These are phyloP conservation scores for Psococerastis gibbosa DNA, from an alignment of 2,888 invertebrate species.

Conservation along the genomic window DNA sequence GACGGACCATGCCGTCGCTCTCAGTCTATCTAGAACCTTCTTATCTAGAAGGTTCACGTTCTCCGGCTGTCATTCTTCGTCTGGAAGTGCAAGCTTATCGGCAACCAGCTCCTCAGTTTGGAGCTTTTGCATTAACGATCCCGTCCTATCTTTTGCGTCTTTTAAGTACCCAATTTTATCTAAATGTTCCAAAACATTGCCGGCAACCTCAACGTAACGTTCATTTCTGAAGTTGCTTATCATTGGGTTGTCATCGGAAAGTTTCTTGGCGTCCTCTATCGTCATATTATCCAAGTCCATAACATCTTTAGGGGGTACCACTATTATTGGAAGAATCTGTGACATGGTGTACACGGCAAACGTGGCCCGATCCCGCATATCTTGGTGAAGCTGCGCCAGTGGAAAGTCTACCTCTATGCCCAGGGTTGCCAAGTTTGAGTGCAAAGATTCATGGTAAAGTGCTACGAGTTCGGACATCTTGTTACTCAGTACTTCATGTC, in stretches of 20 bases:
- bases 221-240: background rate
- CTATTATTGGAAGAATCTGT: background rate
- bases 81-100: background rate
- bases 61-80: background rate
- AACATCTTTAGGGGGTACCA: background rate
- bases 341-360: background rate
- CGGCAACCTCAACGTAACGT: background rate
- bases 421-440: background rate
- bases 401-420: background rate
- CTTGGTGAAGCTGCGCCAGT: background rate
- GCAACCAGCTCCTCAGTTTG: background rate
- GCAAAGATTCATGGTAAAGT: conserved; percentile 1
- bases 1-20: no score
- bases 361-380: background rate
- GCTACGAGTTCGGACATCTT: background rate
- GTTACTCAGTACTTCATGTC: background rate
- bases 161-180: conserved; percentile 6
- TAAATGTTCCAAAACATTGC: background rate
- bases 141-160: background rate
- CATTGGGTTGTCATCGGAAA: background rate
- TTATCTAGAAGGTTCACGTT: background rate
- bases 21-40: no score
- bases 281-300: background rate
- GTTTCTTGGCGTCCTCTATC: background rate
- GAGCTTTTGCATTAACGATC: background rate